Base-by-base conservation (phyloP, 37 sponge, comb jelly and placozoan species). In the Halisarca cf. caerulea region DNA sequence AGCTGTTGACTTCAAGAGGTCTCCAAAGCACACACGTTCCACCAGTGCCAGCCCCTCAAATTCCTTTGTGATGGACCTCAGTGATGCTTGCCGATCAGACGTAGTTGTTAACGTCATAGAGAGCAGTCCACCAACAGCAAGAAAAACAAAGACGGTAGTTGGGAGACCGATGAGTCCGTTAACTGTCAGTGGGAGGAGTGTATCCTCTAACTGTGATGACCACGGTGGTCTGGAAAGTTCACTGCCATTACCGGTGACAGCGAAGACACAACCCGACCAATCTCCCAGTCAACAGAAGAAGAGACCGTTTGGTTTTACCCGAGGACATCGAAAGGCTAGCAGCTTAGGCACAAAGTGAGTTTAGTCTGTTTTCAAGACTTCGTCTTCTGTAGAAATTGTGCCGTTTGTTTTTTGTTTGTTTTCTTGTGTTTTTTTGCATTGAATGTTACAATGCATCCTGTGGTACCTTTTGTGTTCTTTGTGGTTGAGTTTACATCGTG, bases 321-420 rank as follows among this genome's bases (percentile, higher is more conserved):
- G 92, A 85, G 85, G 92, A 0, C 92, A 92, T 77, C 60, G 37
- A 55, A 92, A 92, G 79, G 54, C 86, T 2, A 51, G 37, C 21
- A 92, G 92, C 36, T 37, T 92, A 3, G 92, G 92, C 2, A 80
- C 70, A n/a, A 92, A 88, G 92, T 92, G 58, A 51, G 92, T 55
- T 39, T 71, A 44, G n/a, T n/a, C n/a, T 47, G 6, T 47, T 11
- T 47, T 11, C 11, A 47, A 47, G 51, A 47, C 51, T 47, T 11
- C 6, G 51, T 6, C 9, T 47, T 47, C 51, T 47, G 51, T n/a
- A n/a, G n/a, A n/a, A n/a, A n/a, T n/a, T n/a, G n/a, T n/a, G n/a
- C n/a, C n/a, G n/a, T n/a, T n/a, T n/a, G n/a, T n/a, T n/a, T n/a
- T n/a, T n/a, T n/a, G n/a, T n/a, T n/a, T n/a, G n/a, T n/a, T n/a